Percentiles rank a stretch among this genome's conserved stretches.
phyloP scores from a whole-genome alignment of 1,140 invertebrate genomes.

The Papilio helenus region DNA sequence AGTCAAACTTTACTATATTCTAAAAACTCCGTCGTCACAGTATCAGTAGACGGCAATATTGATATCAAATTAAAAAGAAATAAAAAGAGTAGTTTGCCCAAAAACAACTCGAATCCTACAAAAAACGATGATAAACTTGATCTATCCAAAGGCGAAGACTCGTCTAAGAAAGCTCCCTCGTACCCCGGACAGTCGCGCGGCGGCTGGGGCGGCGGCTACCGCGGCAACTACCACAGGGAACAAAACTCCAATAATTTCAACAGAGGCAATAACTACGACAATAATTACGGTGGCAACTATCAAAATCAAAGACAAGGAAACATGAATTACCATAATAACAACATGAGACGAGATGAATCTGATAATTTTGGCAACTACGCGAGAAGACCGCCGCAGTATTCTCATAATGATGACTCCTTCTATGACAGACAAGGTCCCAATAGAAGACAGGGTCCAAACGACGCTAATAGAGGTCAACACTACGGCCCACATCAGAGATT shows the following conservation, averaged over 20 bases:
- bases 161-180: constrained; percentile 83
- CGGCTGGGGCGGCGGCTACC: constrained; percentile 74
- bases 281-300: constrained; percentile 56
- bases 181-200: constrained; percentile 82
- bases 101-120: constrained; percentile 51
- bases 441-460: constrained; percentile 43
- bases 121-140: constrained; percentile 64
- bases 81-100: constrained; percentile 42
- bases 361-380: constrained; percentile 57
- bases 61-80: constrained; percentile 67
- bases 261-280: constrained; percentile 54
- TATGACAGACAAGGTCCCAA: constrained; percentile 49
- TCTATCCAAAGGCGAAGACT: constrained; percentile 64
- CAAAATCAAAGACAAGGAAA: constrained; percentile 53
- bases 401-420: constrained; percentile 53
- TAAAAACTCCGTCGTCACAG: constrained; percentile 84
- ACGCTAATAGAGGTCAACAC: constrained; percentile 48
- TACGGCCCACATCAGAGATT: constrained; percentile 46
- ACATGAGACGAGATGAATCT: constrained; percentile 53
- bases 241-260: constrained; percentile 70
- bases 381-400: constrained; percentile 53
- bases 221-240: constrained; percentile 73
- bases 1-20: constrained; percentile 90
- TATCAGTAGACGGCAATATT: constrained; percentile 85
- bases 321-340: constrained; percentile 52